Evolutionary conservation across 1,140 invertebrate species (phyloP).

Genomic region (Drosophila busckii): DNA sequence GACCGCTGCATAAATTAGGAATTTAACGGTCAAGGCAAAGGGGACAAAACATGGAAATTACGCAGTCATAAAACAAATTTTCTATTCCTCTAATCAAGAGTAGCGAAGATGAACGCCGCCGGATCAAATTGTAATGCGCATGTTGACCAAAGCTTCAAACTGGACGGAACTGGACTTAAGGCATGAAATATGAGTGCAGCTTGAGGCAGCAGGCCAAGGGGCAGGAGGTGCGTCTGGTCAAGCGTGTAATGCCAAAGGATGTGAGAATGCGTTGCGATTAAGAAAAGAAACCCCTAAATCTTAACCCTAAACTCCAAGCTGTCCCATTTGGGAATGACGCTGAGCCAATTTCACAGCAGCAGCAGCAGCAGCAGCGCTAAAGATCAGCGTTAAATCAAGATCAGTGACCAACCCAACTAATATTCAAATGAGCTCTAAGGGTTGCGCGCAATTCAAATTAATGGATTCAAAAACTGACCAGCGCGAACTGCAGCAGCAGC

Average conservation of each 20-base stretch:
- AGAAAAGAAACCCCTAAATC: constrained; percentile 1
- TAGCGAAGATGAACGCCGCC: constrained; percentile 28
- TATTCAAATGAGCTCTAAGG: constrained; percentile 69
- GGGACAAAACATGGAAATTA: constrained; percentile 30
- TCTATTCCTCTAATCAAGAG: constrained; percentile 47
- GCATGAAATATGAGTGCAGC: constrained; percentile 64
- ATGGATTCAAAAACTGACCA: constrained; percentile 20
- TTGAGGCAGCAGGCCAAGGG: background rate
- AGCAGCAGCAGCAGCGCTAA: too few species aligned
- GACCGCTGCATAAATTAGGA: constrained; percentile 53
- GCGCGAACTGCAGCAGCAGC: background rate
- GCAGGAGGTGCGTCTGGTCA: constrained; percentile 39
- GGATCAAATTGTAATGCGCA: constrained; percentile 66
- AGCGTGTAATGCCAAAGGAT: constrained; percentile 69
- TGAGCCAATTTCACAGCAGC: constrained; percentile 45
- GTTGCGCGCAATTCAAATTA: constrained; percentile 47
- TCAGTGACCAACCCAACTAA: constrained; percentile 64
- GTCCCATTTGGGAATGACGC: too few species aligned
- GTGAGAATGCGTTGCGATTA: constrained; percentile 50
- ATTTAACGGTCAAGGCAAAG: constrained; percentile 42
- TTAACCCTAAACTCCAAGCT: too few species aligned
- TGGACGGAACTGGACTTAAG: constrained; percentile 11
- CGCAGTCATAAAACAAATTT: constrained; percentile 70
- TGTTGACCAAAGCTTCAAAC: constrained; percentile 24
- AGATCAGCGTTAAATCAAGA: too few species aligned